A percentile compares a stretch with the other conserved stretches of the same genome.
These are phyloP conservation scores for Choreutis nemorana DNA, from an alignment of 2,888 invertebrate species.

Conservation along the genomic window DNA sequence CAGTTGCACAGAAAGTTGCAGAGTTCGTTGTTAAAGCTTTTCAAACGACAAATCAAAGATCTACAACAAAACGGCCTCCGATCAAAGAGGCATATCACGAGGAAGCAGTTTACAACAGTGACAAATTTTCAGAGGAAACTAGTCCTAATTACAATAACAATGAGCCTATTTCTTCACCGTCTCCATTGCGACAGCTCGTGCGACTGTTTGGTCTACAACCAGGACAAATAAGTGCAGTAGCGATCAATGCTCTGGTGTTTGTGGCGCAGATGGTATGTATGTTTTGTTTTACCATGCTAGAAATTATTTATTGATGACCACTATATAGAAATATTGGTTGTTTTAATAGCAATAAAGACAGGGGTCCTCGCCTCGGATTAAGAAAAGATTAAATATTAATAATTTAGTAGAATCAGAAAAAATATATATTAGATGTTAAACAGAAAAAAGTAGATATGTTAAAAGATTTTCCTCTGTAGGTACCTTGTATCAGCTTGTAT, in stretches of 20 bases:
- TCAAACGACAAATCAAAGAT: slow-evolving; percentile 26
- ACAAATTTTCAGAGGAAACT: slow-evolving; percentile 22
- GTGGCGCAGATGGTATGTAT: slow-evolving; percentile 81
- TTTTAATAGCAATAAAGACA: no score
- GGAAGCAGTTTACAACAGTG: slow-evolving; percentile 19
- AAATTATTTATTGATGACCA: background rate
- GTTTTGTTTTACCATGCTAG: background rate
- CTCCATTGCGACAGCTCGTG: slow-evolving; percentile 60
- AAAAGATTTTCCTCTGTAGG: no score
- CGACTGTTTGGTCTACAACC: slow-evolving; percentile 79
- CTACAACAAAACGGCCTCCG: slow-evolving; percentile 17
- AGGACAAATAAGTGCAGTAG: slow-evolving; percentile 80
- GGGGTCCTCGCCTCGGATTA: no score
- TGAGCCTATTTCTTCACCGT: slow-evolving; percentile 64
- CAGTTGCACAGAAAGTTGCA: slow-evolving; percentile 50
- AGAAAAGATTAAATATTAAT: no score
- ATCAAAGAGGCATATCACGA: slow-evolving; percentile 14
- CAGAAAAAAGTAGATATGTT: no score
- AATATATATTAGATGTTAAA: no score
- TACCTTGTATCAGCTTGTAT: no score
- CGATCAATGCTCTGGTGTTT: slow-evolving; percentile 83
- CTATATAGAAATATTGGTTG: background rate
- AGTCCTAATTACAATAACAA: slow-evolving; percentile 24
- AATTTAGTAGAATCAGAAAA: background rate
- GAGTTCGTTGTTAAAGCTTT: slow-evolving; percentile 55